phyloP scores from a whole-genome alignment of 2,888 invertebrate species.

The Orgyia antiqua region DNA sequence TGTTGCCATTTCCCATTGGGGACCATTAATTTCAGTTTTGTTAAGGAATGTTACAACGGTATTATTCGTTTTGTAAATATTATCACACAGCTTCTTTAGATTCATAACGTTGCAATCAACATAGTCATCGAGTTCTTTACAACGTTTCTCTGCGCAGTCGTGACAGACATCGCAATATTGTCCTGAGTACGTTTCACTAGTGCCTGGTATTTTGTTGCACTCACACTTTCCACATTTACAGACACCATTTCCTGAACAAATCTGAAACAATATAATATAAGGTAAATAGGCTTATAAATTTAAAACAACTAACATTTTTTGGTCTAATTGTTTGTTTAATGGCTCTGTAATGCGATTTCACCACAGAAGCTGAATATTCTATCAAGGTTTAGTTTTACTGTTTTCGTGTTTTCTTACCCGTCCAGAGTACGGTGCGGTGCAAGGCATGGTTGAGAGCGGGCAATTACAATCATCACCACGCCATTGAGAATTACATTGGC shows the following conservation, averaged over 20 bases:
- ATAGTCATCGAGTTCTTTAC: conserved; percentile 83
- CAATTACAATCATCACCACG: conserved; percentile 43
- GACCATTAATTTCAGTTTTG: conserved; percentile 36
- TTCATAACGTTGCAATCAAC: conserved; percentile 78
- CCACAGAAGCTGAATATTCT: no score
- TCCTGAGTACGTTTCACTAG: conserved; percentile 71
- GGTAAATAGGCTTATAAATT: no score
- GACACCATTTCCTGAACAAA: conserved; percentile 75
- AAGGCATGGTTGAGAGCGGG: conserved; percentile 22
- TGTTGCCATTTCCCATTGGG: conserved; percentile 32
- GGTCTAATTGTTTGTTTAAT: no score
- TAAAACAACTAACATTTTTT: no score
- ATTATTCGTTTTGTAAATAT: conserved; percentile 24
- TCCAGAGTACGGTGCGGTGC: conserved; percentile 47
- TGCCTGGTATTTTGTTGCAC: conserved; percentile 62
- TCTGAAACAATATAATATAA: conserved; percentile 51
- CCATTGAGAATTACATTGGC: conserved; percentile 37
- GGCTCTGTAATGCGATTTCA: no score
- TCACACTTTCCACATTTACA: conserved; percentile 85
- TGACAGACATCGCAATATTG: conserved; percentile 85
- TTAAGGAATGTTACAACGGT: conserved; percentile 31
- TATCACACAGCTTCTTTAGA: conserved; percentile 36
- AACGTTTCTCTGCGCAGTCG: conserved; percentile 81
- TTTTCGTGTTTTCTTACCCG: conserved; percentile 42
- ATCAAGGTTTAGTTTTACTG: no score